phyloP scores from a whole-genome alignment of 2,113 vertebrate genomes.

The Lophochroa leadbeateri region DNA sequence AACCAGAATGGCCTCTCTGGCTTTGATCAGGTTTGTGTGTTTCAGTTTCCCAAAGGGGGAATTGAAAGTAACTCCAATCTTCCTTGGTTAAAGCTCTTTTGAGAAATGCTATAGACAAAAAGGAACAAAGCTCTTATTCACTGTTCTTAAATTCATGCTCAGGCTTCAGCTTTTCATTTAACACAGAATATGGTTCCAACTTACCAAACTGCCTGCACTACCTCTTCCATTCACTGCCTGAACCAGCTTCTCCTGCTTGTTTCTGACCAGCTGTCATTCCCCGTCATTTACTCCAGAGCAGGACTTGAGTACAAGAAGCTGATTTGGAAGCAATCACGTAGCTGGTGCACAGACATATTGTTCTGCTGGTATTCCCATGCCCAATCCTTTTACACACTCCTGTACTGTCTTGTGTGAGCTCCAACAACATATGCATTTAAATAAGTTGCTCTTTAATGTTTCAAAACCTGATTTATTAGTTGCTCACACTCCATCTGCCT shows the following conservation, averaged over 20 bases:
- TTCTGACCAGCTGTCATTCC: neutral
- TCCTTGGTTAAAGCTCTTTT: neutral
- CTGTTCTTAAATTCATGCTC: neutral
- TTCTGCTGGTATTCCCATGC: slow-evolving; percentile 4
- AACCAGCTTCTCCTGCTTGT: neutral
- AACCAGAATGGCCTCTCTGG: neutral
- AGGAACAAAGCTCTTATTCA: neutral
- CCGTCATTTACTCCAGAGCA: neutral
- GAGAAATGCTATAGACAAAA: neutral
- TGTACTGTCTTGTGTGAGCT: slow-evolving; percentile 37
- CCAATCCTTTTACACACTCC: neutral
- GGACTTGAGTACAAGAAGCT: neutral
- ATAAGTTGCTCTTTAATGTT: slow-evolving; percentile 71
- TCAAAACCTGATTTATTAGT: slow-evolving; percentile 77
- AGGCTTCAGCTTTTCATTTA: neutral
- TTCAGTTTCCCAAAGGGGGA: neutral
- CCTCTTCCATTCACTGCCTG: neutral
- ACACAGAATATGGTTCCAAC: rapidly evolving
- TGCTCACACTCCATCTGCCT: slow-evolving; percentile 73
- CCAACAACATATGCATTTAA: slow-evolving; percentile 63
- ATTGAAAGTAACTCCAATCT: neutral
- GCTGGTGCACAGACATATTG: neutral
- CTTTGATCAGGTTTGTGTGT: neutral
- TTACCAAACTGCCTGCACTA: neutral
- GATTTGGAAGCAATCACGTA: slow-evolving; percentile 14